Conservation (phyloP, 2,797 vertebrate species). For the Petrocephalus sullivani region DNA sequence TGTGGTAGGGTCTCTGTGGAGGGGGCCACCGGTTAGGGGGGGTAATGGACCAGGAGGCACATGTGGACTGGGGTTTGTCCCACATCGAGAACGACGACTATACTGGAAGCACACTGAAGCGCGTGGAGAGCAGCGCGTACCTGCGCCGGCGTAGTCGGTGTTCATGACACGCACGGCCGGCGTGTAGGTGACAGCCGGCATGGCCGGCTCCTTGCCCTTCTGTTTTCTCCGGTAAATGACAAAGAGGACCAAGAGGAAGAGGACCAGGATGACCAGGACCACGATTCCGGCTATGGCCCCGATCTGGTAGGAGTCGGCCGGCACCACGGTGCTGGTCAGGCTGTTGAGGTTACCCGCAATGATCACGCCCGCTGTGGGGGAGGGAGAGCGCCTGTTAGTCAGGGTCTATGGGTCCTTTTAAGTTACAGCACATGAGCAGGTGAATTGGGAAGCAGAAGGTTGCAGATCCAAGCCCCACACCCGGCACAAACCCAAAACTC, state of each 20-base stretch:
- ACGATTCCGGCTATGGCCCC: conserved; percentile 85
- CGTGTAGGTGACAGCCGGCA: conserved; percentile 85
- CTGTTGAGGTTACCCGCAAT: conserved; percentile 84
- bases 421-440: background rate
- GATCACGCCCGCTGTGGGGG: conserved; percentile 71
- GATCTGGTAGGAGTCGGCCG: conserved; percentile 86
- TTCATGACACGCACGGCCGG: conserved; percentile 77
- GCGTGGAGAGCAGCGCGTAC: conserved; percentile 47
- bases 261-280: conserved; percentile 79
- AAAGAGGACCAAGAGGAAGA: conserved; percentile 84
- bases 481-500: background rate
- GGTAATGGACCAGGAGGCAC: no score
- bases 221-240: conserved; percentile 87
- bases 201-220: conserved; percentile 81
- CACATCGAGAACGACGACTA: background rate
- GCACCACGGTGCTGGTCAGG: conserved; percentile 80
- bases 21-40: background rate
- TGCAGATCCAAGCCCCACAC: background rate
- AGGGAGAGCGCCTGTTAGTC: conserved; percentile 27
- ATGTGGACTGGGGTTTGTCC: background rate
- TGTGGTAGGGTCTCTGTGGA: conserved; percentile 74
- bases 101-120: background rate
- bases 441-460: background rate
- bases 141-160: conserved; percentile 76
- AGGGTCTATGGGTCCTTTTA: background rate